Evolutionary conservation across 2,888 invertebrate species (phyloP).

Genomic region (Dendrolimus houi): DNA sequence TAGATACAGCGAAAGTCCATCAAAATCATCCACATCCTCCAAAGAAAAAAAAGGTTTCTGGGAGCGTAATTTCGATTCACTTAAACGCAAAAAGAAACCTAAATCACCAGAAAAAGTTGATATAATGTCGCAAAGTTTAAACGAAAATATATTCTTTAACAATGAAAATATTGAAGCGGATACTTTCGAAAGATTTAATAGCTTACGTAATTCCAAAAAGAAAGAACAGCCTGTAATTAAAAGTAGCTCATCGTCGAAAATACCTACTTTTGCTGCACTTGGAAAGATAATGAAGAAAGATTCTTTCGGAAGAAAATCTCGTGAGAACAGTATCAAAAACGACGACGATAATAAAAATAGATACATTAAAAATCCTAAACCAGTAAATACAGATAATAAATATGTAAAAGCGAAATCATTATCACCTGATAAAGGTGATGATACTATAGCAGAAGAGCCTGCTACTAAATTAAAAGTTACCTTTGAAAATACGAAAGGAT

Average conservation of each 20-base stretch:
- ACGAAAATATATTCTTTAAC: slow-evolving; percentile 69
- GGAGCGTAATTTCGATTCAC: slow-evolving; percentile 71
- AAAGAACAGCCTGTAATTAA: slow-evolving; percentile 57
- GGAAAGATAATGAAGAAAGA: slow-evolving; percentile 71
- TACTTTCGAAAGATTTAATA: slow-evolving; percentile 60
- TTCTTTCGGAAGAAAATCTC: slow-evolving; percentile 51
- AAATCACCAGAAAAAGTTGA: slow-evolving; percentile 61
- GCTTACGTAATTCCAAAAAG: slow-evolving; percentile 59
- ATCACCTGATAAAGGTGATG: slow-evolving; percentile 52
- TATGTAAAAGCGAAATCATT: slow-evolving; percentile 60
- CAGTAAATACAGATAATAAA: slow-evolving; percentile 49
- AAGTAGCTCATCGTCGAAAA: slow-evolving; percentile 65
- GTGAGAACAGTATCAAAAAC: slow-evolving; percentile 37
- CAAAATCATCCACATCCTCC: slow-evolving; percentile 54
- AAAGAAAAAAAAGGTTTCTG: slow-evolving; percentile 73
- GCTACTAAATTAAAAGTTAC: slow-evolving; percentile 21
- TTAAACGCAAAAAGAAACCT: slow-evolving; percentile 63
- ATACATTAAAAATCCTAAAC: slow-evolving; percentile 59
- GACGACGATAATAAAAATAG: slow-evolving; percentile 48
- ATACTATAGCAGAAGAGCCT: slow-evolving; percentile 44
- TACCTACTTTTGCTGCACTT: slow-evolving; percentile 65
- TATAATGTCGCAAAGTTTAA: slow-evolving; percentile 72
- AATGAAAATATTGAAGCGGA: slow-evolving; percentile 67
- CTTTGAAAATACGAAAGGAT: slow-evolving; percentile 16
- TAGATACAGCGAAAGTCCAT: slow-evolving; percentile 49